A percentile compares a stretch with the other conserved stretches of the same genome.
These are phyloP conservation scores for Tragelaphus eurycerus DNA, from an alignment of 2,797 vertebrate species.

Conservation along the genomic window DNA sequence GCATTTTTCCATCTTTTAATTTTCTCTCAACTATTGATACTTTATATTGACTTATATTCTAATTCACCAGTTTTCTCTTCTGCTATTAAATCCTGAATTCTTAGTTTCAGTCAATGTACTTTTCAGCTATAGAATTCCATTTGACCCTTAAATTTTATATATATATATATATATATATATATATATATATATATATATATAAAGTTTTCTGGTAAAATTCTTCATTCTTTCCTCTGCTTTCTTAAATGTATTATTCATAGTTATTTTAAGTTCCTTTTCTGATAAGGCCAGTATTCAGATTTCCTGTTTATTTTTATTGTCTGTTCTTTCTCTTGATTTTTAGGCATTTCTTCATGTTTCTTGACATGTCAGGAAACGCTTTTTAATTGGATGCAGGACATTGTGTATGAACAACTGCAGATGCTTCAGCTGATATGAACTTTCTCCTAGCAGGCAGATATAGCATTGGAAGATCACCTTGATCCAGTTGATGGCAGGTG, in stretches of 20 bases:
- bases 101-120: conserved; percentile 29
- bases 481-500: conserved; percentile 1
- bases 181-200: background rate
- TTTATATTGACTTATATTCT: background rate
- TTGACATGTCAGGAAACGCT: background rate
- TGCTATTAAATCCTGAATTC: conserved; percentile 21
- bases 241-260: conserved; percentile 7
- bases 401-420: conserved; percentile 1
- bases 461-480: background rate
- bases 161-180: too few species aligned
- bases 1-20: conserved; percentile 20
- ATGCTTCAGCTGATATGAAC: background rate
- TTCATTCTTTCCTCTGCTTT: background rate
- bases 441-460: conserved; percentile 8
- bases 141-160: background rate
- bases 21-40: conserved; percentile 4
- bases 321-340: conserved; percentile 31
- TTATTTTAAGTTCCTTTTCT: conserved; percentile 7
- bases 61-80: background rate
- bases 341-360: conserved; percentile 3
- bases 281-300: background rate
- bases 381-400: background rate
- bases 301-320: conserved; percentile 21
- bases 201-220: background rate
- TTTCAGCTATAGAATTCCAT: conserved; percentile 10